Base-by-base conservation (phyloP, 2,113 vertebrate species). In the Microcebus murinus region DNA sequence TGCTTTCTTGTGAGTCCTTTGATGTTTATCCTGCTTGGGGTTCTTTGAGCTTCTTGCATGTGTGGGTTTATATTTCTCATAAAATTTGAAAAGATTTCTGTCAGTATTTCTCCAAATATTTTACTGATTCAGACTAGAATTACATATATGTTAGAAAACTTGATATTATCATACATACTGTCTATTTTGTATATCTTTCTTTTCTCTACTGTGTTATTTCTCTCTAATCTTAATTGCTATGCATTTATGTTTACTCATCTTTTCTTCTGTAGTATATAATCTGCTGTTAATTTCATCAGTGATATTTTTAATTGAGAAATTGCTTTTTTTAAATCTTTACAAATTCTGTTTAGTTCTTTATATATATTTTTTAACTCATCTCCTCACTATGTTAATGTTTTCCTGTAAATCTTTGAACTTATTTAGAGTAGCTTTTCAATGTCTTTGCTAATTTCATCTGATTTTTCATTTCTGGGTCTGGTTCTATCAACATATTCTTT, bases 81-180 rank as follows among this genome's bases (percentile, higher is more conserved):
- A 7, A 92, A 88, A 73, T 74, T 95, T 80, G 27, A 82, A 92
- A 79, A 57, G 5, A 27, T 67, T 85, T 95, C n/a, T 71, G 31
- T 85, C 20, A 80, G 6, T 88, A 21, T 89, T 57, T 79, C 48
- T 90, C 21, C 73, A 74, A 48, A 59, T 76, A 67, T 89, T 77
- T 91, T 91, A 7, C 63, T 85, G 34, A 92, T 23, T 42, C 14
- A 20, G 3, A 84, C 36, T 85, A 80, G 91, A 63, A 80, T 20
- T 71, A 50, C 31, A 12, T 59, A 21, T 57, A 50, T 74, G 14
- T 39, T n/a, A 68, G 25, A 74, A 57, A 31, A n/a, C 21, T 39
- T 82, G 25, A 23, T 88, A 15, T 31, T 42, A 57, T 55, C 45
- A 18, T 36, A 14, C 29, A 80, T 74, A 45, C 31, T 23, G 13